Conservation (phyloP, 2,888 invertebrate genomes). For the Idaea aversata region DNA sequence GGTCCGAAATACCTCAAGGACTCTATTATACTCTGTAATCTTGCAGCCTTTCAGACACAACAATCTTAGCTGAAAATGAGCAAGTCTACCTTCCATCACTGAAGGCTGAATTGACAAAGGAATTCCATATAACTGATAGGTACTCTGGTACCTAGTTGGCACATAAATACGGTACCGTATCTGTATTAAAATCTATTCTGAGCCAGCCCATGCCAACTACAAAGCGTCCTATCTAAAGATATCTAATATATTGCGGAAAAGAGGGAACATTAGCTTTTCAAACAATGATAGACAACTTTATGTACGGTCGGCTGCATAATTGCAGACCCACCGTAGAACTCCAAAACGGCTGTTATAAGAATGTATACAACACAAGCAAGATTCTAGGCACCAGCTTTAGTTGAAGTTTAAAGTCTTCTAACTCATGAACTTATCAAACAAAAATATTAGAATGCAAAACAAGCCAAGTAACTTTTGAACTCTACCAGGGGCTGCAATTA, state of each 20-base stretch:
- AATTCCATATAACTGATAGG: neutral
- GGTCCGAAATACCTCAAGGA: slow-evolving; percentile 30
- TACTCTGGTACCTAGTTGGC: neutral
- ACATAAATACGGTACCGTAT: slow-evolving; percentile 23
- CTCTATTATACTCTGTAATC: slow-evolving; percentile 44
- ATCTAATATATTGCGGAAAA: neutral
- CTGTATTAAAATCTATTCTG: slow-evolving; percentile 48
- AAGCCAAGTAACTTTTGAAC: no score
- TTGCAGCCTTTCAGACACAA: slow-evolving; percentile 43
- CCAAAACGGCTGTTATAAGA: no score
- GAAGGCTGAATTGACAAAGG: slow-evolving; percentile 30
- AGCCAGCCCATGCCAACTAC: slow-evolving; percentile 27
- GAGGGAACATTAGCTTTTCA: slow-evolving; percentile 23
- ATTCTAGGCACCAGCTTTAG: no score
- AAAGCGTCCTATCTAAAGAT: slow-evolving; percentile 14
- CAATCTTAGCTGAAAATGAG: slow-evolving; percentile 48
- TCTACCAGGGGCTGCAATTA: no score
- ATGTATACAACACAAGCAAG: no score
- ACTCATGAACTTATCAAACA: no score
- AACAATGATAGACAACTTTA: no score
- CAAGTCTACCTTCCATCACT: slow-evolving; percentile 29
- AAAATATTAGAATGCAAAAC: no score
- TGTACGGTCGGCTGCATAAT: no score
- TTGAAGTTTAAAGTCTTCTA: no score
- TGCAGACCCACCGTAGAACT: no score